Conservation (phyloP, 2,797 vertebrate species). For the Buphagus erythrorhynchus region DNA sequence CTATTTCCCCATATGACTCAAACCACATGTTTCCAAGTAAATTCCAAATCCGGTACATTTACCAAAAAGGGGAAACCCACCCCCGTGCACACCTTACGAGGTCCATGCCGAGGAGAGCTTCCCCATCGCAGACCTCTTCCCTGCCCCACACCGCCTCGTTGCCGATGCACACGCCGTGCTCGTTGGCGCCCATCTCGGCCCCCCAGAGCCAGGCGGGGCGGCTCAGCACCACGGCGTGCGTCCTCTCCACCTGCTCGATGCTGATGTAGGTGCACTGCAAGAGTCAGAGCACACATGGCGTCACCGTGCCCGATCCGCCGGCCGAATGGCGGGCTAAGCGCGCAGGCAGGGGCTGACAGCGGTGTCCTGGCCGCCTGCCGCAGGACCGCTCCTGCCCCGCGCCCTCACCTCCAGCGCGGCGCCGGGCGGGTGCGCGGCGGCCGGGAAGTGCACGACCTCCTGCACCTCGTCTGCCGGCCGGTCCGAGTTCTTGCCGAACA, state of each 20-base stretch:
- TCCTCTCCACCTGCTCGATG: slow-evolving; percentile 86
- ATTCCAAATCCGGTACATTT: neutral
- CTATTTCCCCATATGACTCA: accelerated
- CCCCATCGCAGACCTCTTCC: slow-evolving; percentile 79
- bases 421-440: slow-evolving; percentile 71
- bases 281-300: neutral
- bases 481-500: slow-evolving; percentile 97
- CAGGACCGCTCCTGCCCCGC: neutral
- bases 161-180: slow-evolving; percentile 94
- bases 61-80: accelerated
- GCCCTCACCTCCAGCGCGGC: slow-evolving; percentile 84
- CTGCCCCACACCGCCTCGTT: slow-evolving; percentile 98
- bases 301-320: neutral
- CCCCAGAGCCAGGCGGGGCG: slow-evolving; percentile 98
- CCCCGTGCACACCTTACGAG: slow-evolving; percentile 85
- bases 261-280: slow-evolving; percentile 92
- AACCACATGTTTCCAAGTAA: accelerated
- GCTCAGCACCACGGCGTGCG: slow-evolving; percentile 90
- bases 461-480: slow-evolving; percentile 93
- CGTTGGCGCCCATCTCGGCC: slow-evolving; percentile 97
- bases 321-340: accelerated
- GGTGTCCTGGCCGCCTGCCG: neutral
- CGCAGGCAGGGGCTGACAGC: neutral
- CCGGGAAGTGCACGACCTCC: slow-evolving; percentile 88
- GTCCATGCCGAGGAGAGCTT: slow-evolving; percentile 97